Evolutionary conservation across 2,113 vertebrate species (phyloP).

Genomic region (Neomonachus schauinslandi): DNA sequence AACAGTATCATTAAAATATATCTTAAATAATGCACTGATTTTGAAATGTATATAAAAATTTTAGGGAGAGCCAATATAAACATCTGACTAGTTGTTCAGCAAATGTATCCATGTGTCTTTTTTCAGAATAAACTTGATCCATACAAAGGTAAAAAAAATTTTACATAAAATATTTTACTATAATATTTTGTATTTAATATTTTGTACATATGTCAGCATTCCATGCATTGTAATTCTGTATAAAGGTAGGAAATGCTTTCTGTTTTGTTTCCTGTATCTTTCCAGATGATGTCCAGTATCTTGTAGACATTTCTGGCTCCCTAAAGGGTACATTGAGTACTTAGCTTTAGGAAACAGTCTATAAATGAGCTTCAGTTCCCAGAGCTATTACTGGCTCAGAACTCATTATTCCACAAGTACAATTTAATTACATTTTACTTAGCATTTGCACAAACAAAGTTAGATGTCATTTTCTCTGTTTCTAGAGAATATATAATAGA

Average conservation of each 20-base stretch:
- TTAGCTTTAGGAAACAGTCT: conserved; percentile 36
- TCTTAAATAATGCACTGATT: background rate
- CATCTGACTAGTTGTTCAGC: background rate
- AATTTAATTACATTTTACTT: conserved; percentile 14
- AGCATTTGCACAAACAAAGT: background rate
- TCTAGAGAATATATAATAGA: background rate
- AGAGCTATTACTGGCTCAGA: background rate
- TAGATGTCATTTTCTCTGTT: background rate
- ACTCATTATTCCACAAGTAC: background rate
- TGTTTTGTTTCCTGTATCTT: background rate
- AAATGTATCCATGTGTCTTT: background rate
- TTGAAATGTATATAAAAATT: background rate
- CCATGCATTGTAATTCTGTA: background rate
- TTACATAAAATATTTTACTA: background rate
- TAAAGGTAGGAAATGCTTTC: background rate
- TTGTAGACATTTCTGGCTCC: background rate
- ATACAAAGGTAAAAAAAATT: background rate
- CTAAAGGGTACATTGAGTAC: background rate
- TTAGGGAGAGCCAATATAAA: background rate
- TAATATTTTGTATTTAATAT: background rate
- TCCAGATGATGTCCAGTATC: background rate
- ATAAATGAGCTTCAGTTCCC: background rate
- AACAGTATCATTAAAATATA: background rate
- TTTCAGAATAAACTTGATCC: background rate
- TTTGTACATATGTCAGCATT: background rate